Conservation (phyloP, 2,888 invertebrate species). For the Antheraea assamensis region DNA sequence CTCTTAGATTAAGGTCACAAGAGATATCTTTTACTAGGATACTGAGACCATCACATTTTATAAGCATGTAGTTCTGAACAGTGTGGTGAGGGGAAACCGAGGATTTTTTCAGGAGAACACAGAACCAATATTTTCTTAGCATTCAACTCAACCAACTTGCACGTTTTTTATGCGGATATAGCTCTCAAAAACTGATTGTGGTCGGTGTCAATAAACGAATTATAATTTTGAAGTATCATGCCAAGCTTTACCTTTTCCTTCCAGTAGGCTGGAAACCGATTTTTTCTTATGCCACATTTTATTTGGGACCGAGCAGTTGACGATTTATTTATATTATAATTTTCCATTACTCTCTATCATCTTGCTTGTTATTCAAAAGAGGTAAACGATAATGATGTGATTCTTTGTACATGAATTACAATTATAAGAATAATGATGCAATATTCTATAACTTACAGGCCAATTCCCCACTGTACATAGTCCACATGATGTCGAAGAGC, state of each 20-base stretch:
- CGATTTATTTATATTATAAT: not conserved
- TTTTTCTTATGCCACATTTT: not conserved
- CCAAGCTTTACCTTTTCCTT: not conserved
- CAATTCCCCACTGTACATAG: slow-evolving; percentile 95
- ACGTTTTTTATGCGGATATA: no score
- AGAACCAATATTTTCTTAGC: no score
- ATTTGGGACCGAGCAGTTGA: not conserved
- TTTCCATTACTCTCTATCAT: not conserved
- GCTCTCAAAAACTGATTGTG: no score
- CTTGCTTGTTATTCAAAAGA: not conserved
- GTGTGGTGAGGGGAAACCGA: no score
- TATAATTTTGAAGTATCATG: not conserved
- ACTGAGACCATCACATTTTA: no score
- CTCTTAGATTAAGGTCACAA: no score
- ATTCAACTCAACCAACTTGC: no score
- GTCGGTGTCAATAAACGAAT: no score
- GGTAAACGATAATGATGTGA: not conserved
- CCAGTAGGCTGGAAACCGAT: not conserved
- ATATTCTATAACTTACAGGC: slow-evolving; percentile 81
- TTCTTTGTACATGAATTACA: not conserved
- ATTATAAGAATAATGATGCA: not conserved
- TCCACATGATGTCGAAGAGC: slow-evolving; percentile 97
- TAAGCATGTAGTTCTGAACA: no score
- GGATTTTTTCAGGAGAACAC: no score
- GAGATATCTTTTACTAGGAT: no score